Conservation (phyloP, 2,888 invertebrate species). For the Nasonia oneida region DNA sequence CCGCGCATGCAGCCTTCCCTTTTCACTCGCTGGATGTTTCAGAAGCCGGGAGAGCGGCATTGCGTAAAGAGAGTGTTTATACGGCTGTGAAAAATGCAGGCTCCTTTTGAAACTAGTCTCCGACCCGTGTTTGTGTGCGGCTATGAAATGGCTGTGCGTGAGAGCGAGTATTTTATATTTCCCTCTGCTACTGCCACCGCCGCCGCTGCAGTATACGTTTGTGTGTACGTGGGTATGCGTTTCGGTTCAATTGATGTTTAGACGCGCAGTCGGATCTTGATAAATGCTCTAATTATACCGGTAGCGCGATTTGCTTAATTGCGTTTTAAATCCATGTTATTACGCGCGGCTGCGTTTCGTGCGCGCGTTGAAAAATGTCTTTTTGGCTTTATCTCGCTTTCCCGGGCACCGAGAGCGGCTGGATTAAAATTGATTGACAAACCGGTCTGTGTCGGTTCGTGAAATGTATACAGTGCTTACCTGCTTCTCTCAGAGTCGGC, state of each 20-base stretch:
- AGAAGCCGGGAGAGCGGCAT: neutral
- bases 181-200: neutral
- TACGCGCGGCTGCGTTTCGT: neutral
- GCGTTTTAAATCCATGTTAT: neutral
- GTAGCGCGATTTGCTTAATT: constrained; percentile 35
- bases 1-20: neutral
- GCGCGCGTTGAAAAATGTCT: neutral
- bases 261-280: neutral
- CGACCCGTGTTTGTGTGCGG: neutral
- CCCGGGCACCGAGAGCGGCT: neutral
- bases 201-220: neutral
- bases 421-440: neutral
- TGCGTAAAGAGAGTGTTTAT: constrained; percentile 22
- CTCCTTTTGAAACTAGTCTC: constrained; percentile 39
- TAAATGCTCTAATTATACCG: constrained; percentile 6
- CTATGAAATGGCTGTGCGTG: constrained; percentile 34
- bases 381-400: neutral
- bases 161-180: neutral
- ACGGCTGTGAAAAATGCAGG: constrained; percentile 8
- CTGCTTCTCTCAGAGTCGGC: neutral
- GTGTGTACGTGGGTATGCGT: too few species aligned
- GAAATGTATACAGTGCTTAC: neutral
- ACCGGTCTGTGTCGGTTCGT: neutral
- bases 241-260: constrained; percentile 31
- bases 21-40: constrained; percentile 11